Base-by-base conservation (phyloP, 2,888 invertebrate species). In the Cotesia congregata region DNA sequence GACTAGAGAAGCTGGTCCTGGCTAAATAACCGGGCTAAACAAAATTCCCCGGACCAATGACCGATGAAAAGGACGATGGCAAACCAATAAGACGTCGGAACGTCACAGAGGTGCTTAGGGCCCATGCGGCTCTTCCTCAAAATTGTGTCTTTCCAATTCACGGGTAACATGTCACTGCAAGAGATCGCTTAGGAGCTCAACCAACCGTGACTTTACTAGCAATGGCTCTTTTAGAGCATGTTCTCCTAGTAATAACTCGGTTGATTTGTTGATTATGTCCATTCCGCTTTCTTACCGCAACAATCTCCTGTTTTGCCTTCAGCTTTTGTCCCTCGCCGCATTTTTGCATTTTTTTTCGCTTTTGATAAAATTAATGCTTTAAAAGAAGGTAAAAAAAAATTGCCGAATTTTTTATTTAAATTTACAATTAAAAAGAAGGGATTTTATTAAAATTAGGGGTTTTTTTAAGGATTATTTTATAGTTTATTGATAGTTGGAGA, bases 211-310 rank as follows among this genome's bases (percentile, higher is more conserved):
- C 9, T 59, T 7, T 1, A 50, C 50, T 12, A 50, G 9, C 0
- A 5, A 38, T 38, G 9, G 38, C 77, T 72, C 68, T 74, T 80
- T 38, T 12, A n/a, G 69, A 15, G 80, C 74, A 81, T 86, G 81
- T 38, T 74, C 73, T 71, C 86, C 87, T 85, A 78, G 15, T 85
- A 73, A 74, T n/a, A 77, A 83, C 84, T 86, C 87, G 86, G 88
- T 88, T 88, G 86, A 88, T 88, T 89, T 88, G 88, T 89, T 89
- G 88, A 89, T 89, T 89, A 88, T 88, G 88, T 88, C 88, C 88
- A 88, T 89, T 88, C 88, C 87, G 83, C 83, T 83, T 83, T 84
- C 83, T 84, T 85, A 87, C 86, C 84, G 81, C 78, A 82, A 84
- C 17, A 72, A 79, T 75, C 74, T 72, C 67, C 64, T 72, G 73